phyloP scores from a whole-genome alignment of 2,888 invertebrate genomes.

The Drosophila vallismaia region DNA sequence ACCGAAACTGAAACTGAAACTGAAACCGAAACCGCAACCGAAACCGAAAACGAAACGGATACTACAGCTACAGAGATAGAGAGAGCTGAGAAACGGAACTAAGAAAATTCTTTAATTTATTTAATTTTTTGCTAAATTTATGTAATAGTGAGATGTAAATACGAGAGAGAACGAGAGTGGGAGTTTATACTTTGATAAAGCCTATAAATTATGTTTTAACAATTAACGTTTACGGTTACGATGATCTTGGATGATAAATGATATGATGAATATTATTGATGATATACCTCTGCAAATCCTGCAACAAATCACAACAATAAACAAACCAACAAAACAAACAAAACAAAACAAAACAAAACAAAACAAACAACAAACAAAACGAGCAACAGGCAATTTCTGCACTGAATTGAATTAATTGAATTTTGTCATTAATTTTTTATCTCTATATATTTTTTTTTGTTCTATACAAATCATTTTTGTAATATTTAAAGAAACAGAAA shows the following conservation, averaged over 20 bases:
- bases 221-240: constrained; percentile 25
- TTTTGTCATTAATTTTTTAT: constrained; percentile 13
- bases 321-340: constrained; percentile 13
- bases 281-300: constrained; percentile 65
- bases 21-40: neutral
- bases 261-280: constrained; percentile 37
- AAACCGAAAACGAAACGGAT: neutral
- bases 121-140: constrained; percentile 58
- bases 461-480: constrained; percentile 1
- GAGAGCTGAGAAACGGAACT: constrained; percentile 8
- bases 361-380: constrained; percentile 4
- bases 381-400: neutral
- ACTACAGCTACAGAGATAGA: neutral
- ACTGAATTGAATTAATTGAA: constrained; percentile 14
- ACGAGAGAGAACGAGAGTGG: constrained; percentile 3
- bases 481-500: constrained; percentile 3
- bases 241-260: constrained; percentile 29
- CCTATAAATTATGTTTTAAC: constrained; percentile 31
- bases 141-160: constrained; percentile 55
- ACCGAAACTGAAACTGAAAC: neutral
- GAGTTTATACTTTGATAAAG: constrained; percentile 27
- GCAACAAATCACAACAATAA: constrained; percentile 36
- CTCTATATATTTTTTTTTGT: constrained; percentile 15
- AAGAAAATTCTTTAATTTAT: constrained; percentile 33
- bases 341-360: constrained; percentile 26